Evolutionary conservation across 2,888 invertebrate genomes (phyloP).

Genomic region (Leptinotarsa rubiginosa): DNA sequence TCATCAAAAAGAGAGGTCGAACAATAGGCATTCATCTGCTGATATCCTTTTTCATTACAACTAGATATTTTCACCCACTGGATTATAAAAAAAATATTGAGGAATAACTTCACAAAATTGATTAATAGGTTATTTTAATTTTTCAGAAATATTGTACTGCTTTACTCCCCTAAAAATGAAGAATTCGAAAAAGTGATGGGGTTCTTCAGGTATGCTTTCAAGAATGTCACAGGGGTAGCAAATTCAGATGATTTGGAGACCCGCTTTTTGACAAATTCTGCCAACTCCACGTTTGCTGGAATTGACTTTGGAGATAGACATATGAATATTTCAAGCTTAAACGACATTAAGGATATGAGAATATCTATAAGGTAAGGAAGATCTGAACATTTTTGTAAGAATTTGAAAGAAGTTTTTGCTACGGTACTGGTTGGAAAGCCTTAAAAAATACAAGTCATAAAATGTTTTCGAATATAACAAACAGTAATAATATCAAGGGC

Average conservation of each 20-base stretch:
- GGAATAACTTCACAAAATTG: no score
- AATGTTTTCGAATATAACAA: no score
- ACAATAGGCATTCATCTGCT: no score
- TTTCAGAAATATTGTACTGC: slow-evolving; percentile 29
- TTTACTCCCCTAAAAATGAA: slow-evolving; percentile 51
- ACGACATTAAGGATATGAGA: slow-evolving; percentile 65
- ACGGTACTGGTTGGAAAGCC: no score
- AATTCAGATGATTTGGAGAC: slow-evolving; percentile 48
- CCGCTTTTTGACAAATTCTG: slow-evolving; percentile 44
- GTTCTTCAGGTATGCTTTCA: slow-evolving; percentile 41
- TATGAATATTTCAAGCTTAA: slow-evolving; percentile 65
- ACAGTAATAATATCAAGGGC: no score
- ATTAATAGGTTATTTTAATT: background rate
- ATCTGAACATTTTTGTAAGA: background rate
- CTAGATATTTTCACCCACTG: no score
- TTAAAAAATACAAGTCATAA: no score
- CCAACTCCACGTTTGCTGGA: slow-evolving; percentile 66
- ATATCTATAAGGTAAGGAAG: slow-evolving; percentile 68
- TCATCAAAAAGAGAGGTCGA: no score
- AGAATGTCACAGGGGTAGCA: slow-evolving; percentile 39
- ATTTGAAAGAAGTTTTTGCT: no score
- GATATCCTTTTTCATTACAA: no score
- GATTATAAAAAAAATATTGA: no score
- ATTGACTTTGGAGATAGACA: slow-evolving; percentile 72
- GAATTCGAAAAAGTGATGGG: slow-evolving; percentile 45